Evolutionary conservation across 1,140 invertebrate species (phyloP).

Genomic region (Nomia melanderi): DNA sequence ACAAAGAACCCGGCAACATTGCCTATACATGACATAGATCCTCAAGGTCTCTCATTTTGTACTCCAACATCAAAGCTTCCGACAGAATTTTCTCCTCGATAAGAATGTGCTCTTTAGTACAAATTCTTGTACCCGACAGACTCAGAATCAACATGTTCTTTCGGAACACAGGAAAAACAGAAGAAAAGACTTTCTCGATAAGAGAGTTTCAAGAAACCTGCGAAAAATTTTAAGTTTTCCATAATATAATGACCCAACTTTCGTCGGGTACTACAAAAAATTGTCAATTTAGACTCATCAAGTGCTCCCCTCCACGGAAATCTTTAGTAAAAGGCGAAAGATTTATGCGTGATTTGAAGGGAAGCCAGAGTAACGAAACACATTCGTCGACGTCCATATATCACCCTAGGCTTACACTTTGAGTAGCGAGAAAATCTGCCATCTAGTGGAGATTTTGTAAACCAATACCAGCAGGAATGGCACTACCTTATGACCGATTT

Average conservation of each 20-base stretch:
- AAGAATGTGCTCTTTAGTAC: too few relatives aligned
- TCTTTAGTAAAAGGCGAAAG: slow-evolving; percentile 70
- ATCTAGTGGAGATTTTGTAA: background rate
- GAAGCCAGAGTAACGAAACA: slow-evolving; percentile 54
- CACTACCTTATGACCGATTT: too few relatives aligned
- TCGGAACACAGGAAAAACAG: too few relatives aligned
- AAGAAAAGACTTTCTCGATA: too few relatives aligned
- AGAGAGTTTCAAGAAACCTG: too few relatives aligned
- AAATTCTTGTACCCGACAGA: too few relatives aligned
- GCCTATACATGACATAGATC: too few relatives aligned
- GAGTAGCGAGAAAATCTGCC: background rate
- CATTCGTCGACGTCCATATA: background rate
- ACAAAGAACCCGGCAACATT: too few relatives aligned
- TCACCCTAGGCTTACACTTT: background rate
- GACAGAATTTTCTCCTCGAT: too few relatives aligned
- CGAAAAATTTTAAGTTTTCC: slow-evolving; percentile 53
- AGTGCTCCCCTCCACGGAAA: slow-evolving; percentile 66
- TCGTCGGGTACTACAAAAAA: slow-evolving; percentile 44
- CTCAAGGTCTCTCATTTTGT: too few relatives aligned
- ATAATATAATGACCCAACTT: slow-evolving; percentile 37
- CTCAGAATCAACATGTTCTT: too few relatives aligned
- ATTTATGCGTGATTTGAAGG: slow-evolving; percentile 63
- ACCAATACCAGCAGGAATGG: background rate
- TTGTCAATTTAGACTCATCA: slow-evolving; percentile 50
- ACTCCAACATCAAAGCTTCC: too few relatives aligned